Base-by-base conservation (phyloP, 2,797 vertebrate species). In the Lindbergichthys nudifrons region DNA sequence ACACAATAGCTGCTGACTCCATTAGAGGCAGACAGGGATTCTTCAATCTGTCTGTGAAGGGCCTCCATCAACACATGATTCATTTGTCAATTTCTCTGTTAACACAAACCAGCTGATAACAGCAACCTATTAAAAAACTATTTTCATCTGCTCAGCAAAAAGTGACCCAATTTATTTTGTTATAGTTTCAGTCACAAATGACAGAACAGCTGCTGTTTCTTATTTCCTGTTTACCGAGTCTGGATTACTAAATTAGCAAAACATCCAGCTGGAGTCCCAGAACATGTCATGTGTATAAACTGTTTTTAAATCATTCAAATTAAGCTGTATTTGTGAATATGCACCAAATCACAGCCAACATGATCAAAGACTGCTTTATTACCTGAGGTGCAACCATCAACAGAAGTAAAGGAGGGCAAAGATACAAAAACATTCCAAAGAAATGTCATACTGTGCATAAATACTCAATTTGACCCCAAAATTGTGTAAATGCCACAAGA, bases 141-240 rank as follows among this genome's bases (percentile, higher is more conserved):
- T 80, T 75, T 75, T 9, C 18, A 16, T 30, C 30, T 19, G 5
- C 21, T 58, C 23, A 58, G 18, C 41, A 63, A 77, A 77, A 62
- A 58, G 7, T 65, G 48, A 64, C 42, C 60, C 21, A 10, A 0
- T 61, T 61, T 48, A 45, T 11, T 12, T 48, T n/a, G 10, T 10
- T 13, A 15, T 64, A 48, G 16, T 63, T 77, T 69, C 41, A 58
- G 18, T 77, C n/a, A 26, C 15, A 51, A 12, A 23, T 45, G 13
- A 54, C 19, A 18, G 46, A 59, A 63, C 32, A 36, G 51, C 10
- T 42, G 26, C 21, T 42, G 14, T 6, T 5, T 65, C 18, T 32
- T 18, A 47, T 66, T 72, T 46, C 39, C 26, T 52, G 54, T 50
- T 62, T 32, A 26, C 26, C 26, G 0, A 19, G 32, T 13, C 12